A percentile compares a stretch with the other conserved stretches of the same genome.
Conservation (phyloP, 2,113 vertebrate genomes). For the Neogale vison region DNA sequence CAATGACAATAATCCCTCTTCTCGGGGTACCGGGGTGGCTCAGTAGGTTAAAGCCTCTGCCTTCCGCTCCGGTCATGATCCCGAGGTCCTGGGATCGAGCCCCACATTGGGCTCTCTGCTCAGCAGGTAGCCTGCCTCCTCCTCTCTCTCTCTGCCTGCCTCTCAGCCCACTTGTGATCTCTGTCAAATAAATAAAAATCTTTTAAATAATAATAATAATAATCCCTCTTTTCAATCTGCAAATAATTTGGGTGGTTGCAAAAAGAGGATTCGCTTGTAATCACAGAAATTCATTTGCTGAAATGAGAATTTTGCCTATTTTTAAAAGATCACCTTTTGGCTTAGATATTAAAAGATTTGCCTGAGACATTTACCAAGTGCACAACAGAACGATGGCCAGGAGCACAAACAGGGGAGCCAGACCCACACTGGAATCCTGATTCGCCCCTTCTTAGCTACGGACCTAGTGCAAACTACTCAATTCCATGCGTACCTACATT, state of each 20-base stretch:
- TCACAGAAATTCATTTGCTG: background rate
- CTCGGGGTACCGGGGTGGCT: too few species aligned
- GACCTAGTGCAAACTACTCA: background rate
- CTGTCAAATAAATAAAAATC: too few species aligned
- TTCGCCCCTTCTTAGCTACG: background rate
- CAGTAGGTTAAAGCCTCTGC: too few species aligned
- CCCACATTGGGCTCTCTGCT: too few species aligned
- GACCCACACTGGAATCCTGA: too few species aligned
- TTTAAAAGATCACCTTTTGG: conserved; percentile 8
- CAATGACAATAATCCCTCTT: too few species aligned
- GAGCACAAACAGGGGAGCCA: background rate
- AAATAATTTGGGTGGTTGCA: background rate
- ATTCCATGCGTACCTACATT: background rate
- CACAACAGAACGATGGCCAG: background rate
- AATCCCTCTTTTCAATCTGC: background rate
- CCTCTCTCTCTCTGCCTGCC: too few species aligned
- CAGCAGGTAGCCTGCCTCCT: too few species aligned
- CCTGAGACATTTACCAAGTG: background rate
- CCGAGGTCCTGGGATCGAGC: too few species aligned
- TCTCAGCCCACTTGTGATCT: too few species aligned
- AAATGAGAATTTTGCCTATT: background rate
- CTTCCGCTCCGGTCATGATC: too few species aligned
- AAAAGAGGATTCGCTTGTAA: background rate
- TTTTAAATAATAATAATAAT: too few species aligned
- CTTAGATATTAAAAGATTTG: background rate